Conservation (phyloP, 2,888 invertebrate species). For the Drosophila macrospina region DNA sequence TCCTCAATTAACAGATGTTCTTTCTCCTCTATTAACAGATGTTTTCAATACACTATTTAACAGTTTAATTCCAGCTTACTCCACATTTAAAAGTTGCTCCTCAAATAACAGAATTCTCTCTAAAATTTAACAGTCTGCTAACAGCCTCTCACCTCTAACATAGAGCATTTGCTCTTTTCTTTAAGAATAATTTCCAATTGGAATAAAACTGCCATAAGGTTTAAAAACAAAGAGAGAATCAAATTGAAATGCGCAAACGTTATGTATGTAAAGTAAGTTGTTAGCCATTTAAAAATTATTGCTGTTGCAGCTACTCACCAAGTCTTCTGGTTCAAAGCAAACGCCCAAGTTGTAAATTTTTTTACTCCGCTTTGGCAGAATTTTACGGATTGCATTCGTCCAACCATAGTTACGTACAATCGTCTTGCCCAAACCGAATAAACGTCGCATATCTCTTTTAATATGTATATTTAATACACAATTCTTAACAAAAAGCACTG, state of each 20-base stretch:
- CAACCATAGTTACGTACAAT: conserved; percentile 43
- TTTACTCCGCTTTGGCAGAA: conserved; percentile 49
- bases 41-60: background rate
- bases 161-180: background rate
- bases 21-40: conserved; percentile 6
- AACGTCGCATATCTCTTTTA: conserved; percentile 48
- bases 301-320: conserved; percentile 50
- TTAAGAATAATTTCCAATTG: conserved; percentile 8
- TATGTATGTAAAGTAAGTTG: background rate
- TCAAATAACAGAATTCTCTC: background rate
- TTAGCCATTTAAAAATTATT: background rate
- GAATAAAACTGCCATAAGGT: conserved; percentile 7
- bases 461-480: conserved; percentile 42
- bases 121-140: background rate
- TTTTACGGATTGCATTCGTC: conserved; percentile 41
- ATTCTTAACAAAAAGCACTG: conserved; percentile 36
- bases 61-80: background rate
- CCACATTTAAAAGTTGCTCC: background rate
- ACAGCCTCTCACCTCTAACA: too few relatives aligned
- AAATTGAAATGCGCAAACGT: background rate
- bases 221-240: background rate
- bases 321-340: conserved; percentile 56
- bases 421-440: conserved; percentile 32
- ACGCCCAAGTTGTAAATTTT: conserved; percentile 75
- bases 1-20: conserved; percentile 7